Conservation (phyloP, 2,888 invertebrate genomes). For the Apotomis capreana region DNA sequence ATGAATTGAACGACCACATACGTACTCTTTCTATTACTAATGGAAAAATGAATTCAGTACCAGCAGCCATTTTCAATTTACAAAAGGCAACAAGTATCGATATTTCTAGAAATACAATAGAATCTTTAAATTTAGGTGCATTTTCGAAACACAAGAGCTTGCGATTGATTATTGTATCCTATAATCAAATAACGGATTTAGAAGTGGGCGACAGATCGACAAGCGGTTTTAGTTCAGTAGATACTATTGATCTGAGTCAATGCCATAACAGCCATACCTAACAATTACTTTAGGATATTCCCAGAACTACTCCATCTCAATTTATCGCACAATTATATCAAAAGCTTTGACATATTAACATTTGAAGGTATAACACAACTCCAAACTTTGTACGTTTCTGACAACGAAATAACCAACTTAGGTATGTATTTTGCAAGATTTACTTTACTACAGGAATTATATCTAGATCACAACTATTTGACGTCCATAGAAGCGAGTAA, state of each 20-base stretch:
- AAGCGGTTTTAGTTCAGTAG: constrained; percentile 3
- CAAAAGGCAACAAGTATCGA: constrained; percentile 10
- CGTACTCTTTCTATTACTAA: constrained; percentile 8
- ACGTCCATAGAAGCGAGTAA: constrained; percentile 20
- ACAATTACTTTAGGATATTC: constrained; percentile 28
- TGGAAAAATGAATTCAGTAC: constrained; percentile 24
- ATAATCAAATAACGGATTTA: constrained; percentile 23
- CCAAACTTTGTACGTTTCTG: constrained; percentile 30
- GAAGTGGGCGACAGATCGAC: constrained; percentile 6
- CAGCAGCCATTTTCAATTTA: constrained; percentile 10
- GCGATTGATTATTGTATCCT: constrained; percentile 20
- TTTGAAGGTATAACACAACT: constrained; percentile 37
- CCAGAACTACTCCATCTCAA: constrained; percentile 28
- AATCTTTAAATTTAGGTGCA: constrained; percentile 16
- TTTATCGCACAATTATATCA: constrained; percentile 32
- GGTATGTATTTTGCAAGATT: constrained; percentile 33
- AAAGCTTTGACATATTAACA: constrained; percentile 22
- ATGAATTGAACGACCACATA: constrained; percentile 18
- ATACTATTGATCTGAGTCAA: constrained; percentile 33
- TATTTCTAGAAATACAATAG: constrained; percentile 23
- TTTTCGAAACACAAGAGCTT: constrained; percentile 6
- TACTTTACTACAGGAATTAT: constrained; percentile 26
- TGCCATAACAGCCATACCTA: constrained; percentile 18
- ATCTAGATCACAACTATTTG: constrained; percentile 32
- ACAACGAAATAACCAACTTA: constrained; percentile 34